Conservation (phyloP, 2,888 invertebrate genomes). For the Zeuzera pyrina region DNA sequence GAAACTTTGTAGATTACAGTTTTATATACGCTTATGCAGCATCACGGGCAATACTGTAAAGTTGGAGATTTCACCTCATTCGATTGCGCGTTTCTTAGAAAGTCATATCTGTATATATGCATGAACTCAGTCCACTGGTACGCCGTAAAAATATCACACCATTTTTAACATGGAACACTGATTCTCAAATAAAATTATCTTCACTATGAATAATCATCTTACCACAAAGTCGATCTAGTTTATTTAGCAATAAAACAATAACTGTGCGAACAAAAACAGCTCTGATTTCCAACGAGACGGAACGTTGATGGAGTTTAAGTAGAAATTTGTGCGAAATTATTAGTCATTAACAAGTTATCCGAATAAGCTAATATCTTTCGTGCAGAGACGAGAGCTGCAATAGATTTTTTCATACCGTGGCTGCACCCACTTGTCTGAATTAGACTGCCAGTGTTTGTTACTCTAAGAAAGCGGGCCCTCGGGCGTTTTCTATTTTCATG, state of each 20-base stretch:
- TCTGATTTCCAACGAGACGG: too few relatives aligned
- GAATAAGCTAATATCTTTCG: slow-evolving; percentile 13
- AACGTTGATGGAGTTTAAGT: too few relatives aligned
- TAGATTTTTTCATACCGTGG: slow-evolving; percentile 28
- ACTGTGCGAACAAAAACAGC: too few relatives aligned
- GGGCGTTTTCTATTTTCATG: slow-evolving; percentile 62
- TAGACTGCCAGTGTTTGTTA: slow-evolving; percentile 31
- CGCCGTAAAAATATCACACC: too few relatives aligned
- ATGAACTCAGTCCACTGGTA: slow-evolving; percentile 29
- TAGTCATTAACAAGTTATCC: slow-evolving; percentile 14
- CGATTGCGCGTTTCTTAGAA: slow-evolving; percentile 49
- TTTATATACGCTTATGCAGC: too few relatives aligned
- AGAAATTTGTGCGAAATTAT: slow-evolving; percentile 4
- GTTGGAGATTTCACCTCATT: slow-evolving; percentile 50
- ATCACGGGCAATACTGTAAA: neutral
- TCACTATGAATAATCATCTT: too few relatives aligned
- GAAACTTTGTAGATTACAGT: too few relatives aligned
- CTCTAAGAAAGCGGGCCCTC: slow-evolving; percentile 60
- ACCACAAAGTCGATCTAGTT: too few relatives aligned
- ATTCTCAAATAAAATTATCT: too few relatives aligned
- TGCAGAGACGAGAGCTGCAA: slow-evolving; percentile 17
- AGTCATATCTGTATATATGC: slow-evolving; percentile 53
- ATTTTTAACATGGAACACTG: too few relatives aligned
- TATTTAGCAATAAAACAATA: too few relatives aligned
- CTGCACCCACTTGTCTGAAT: slow-evolving; percentile 40